These are phyloP conservation scores for Poecilobothrus nobilitatus DNA, from an alignment of 2,888 invertebrate genomes.

Conservation along the genomic window DNA sequence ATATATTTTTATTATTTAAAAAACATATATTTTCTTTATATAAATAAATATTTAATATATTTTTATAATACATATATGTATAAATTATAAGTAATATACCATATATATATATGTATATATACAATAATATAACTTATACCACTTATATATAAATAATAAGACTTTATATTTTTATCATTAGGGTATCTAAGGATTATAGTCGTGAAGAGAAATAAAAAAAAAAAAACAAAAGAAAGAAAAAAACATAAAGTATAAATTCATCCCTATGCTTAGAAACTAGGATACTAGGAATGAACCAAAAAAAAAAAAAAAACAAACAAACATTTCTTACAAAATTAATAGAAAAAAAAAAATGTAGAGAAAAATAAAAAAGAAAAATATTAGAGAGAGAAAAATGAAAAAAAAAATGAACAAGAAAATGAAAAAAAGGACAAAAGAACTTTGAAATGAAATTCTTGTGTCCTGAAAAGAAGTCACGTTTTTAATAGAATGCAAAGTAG, in stretches of 20 bases:
- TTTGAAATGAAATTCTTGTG: conserved; percentile 1
- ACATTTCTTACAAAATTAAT: not conserved
- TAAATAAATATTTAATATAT: not conserved
- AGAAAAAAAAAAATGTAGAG: not conserved
- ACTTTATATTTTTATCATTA: not conserved
- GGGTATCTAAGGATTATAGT: not conserved
- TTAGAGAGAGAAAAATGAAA: not conserved
- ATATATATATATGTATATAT: not conserved
- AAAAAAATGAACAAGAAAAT: not conserved
- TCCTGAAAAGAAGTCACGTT: conserved; percentile 20
- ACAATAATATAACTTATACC: not conserved
- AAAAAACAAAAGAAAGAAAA: not conserved
- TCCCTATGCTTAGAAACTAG: too few species aligned
- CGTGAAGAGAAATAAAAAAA: not conserved
- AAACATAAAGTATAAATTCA: not conserved
- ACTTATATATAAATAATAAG: not conserved
- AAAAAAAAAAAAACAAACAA: too few species aligned
- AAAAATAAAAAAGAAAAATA: not conserved
- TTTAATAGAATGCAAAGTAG: conserved; percentile 23
- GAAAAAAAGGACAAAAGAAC: conserved; percentile 6
- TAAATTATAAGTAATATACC: not conserved
- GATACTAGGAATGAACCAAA: too few species aligned
- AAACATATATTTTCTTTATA: not conserved
- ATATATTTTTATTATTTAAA: too few species aligned
- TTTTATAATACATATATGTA: not conserved